Percentiles rank a stretch among this genome's conserved stretches.
Conservation (phyloP, 2,113 vertebrate species). For the Antennarius striatus region DNA sequence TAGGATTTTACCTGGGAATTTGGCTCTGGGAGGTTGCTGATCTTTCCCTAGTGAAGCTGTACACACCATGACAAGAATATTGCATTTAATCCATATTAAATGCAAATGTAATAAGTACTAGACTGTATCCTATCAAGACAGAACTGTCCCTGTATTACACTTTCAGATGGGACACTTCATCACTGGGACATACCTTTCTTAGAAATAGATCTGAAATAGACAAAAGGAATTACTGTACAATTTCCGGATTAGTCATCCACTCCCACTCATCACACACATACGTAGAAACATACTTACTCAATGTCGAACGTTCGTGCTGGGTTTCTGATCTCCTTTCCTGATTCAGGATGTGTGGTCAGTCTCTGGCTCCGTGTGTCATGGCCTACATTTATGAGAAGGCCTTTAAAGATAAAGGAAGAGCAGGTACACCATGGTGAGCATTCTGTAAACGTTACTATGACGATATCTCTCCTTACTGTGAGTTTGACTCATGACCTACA, state of each 20-base stretch:
- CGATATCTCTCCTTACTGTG: neutral
- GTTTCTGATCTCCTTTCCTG: neutral
- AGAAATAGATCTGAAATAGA: neutral
- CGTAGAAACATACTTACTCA: neutral
- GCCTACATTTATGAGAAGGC: neutral
- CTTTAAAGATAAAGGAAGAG: neutral
- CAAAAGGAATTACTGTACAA: neutral
- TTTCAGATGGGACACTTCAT: too few species aligned
- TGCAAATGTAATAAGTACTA: too few species aligned
- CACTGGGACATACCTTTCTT: too few species aligned
- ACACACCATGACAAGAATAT: constrained; percentile 25
- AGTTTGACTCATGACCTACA: neutral
- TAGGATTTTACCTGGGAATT: constrained; percentile 50
- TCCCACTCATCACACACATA: neutral
- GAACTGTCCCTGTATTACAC: neutral
- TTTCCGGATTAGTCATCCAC: neutral
- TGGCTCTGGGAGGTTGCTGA: constrained; percentile 20
- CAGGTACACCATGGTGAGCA: neutral
- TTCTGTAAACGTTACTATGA: neutral
- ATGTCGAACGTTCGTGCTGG: neutral
- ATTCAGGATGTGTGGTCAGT: constrained; percentile 7
- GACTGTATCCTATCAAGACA: neutral
- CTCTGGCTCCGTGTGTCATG: neutral
- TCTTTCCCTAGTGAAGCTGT: constrained; percentile 45
- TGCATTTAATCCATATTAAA: neutral